phyloP scores from a whole-genome alignment of 2,888 invertebrate species.

The Nomada lathburiana region DNA sequence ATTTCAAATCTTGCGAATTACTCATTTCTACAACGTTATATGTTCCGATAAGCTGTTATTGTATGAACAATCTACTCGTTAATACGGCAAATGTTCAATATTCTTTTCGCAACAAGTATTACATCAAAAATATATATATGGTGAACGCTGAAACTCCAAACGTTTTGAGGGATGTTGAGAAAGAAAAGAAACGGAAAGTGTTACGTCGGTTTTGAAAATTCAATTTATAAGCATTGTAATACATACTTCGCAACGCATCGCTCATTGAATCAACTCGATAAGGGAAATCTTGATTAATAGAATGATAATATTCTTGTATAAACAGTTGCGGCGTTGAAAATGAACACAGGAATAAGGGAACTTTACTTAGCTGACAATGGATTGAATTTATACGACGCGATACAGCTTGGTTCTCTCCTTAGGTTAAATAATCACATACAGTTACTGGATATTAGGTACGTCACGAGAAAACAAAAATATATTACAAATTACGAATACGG shows the following conservation, averaged over 20 bases:
- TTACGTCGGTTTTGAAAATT: no score
- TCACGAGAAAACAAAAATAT: constrained; percentile 24
- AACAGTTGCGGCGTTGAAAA: constrained; percentile 91
- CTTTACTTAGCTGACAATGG: constrained; percentile 94
- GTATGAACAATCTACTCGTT: no score
- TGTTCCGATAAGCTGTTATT: no score
- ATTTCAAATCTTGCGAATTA: no score
- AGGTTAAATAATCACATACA: constrained; percentile 91
- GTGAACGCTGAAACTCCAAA: background rate
- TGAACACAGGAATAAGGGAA: constrained; percentile 91
- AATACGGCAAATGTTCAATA: no score
- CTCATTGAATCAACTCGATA: background rate
- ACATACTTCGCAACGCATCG: no score
- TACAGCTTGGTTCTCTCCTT: constrained; percentile 91
- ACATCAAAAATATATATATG: background rate
- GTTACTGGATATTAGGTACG: constrained; percentile 92
- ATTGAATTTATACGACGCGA: constrained; percentile 90
- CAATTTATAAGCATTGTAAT: no score
- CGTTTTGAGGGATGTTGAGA: background rate
- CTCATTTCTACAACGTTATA: no score
- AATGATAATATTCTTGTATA: constrained; percentile 18
- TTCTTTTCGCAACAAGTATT: background rate
- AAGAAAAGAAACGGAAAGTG: background rate
- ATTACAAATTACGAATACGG: background rate
- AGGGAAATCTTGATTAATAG: background rate